Base-by-base conservation (phyloP, 2,888 invertebrate genomes). In the Calameuta pallipes region DNA sequence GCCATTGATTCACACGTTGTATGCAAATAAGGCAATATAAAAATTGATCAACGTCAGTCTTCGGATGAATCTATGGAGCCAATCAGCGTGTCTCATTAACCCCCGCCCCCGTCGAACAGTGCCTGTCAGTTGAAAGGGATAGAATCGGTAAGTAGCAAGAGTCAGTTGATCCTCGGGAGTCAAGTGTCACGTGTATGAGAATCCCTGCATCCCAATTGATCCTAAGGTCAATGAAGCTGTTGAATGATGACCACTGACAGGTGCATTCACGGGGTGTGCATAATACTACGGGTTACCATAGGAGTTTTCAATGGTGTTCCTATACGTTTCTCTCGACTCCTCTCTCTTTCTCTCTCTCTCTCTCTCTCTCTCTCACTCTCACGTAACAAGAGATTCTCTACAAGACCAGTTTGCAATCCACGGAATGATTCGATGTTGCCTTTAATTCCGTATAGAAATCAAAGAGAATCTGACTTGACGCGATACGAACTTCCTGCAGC, bases 211-310 rank as follows among this genome's bases (percentile, higher is more conserved):
- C 87, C 87, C 88, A 88, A 88, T 87, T 88, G 88, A 88, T 88
- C 88, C 82, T 85, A 80, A 83, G 88, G 87, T 88, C 88, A 88
- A 88, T 88, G 88, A 88, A 88, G 88, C 88, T 86, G 87, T 88
- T 88, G 88, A 88, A 88, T 88, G 87, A 88, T 88, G 85, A 87
- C 84, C 87, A 87, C 85, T 86, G 88, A 88, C 88, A 88, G 87
- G 87, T 88, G 88, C 83, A 87, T 85, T 87, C 86, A 84, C 81
- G 81, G 85, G 84, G 84, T 84, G 84, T 82, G 82, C 82, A 84
- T 84, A 83, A 85, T 85, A 83, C 83, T 79, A 80, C 80, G 78
- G 76, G 81, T 82, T 83, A 80, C 80, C 81, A 80, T 78, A 74
- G 80, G 80, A 81, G 83, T 83, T 83, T 85, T 83, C 83, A 83